Evolutionary conservation across 2,797 vertebrate species (phyloP).

Genomic region (Chromis chromis): DNA sequence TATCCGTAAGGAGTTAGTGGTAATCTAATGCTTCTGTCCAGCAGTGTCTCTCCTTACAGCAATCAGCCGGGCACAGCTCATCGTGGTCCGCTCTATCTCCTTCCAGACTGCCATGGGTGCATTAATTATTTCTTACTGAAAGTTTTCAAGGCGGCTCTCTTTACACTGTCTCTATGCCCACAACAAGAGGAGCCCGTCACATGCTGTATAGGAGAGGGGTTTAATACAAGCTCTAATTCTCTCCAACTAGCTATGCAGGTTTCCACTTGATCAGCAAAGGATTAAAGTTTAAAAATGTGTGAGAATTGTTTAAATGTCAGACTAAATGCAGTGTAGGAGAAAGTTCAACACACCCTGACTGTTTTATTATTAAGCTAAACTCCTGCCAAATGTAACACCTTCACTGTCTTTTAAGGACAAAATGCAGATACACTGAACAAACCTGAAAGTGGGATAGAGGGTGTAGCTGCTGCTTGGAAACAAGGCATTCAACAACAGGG

Average conservation of each 20-base stretch:
- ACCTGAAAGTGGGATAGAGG: neutral
- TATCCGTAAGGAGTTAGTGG: constrained; percentile 15
- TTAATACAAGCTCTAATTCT: neutral
- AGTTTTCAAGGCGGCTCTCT: constrained; percentile 42
- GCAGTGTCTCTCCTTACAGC: constrained; percentile 71
- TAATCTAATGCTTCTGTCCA: constrained; percentile 60
- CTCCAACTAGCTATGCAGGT: neutral
- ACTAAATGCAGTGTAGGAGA: neutral
- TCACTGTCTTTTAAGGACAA: neutral
- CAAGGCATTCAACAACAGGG: constrained; percentile 46
- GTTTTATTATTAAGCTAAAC: neutral
- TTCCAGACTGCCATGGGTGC: constrained; percentile 49
- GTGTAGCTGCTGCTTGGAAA: constrained; percentile 56
- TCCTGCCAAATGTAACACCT: constrained; percentile 4
- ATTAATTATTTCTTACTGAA: constrained; percentile 75
- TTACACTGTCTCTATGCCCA: constrained; percentile 22
- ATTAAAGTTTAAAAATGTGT: neutral
- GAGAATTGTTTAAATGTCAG: neutral
- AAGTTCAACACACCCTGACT: neutral
- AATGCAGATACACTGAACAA: constrained; percentile 10
- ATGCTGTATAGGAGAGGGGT: neutral
- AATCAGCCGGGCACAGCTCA: constrained; percentile 40
- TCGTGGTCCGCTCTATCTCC: constrained; percentile 51
- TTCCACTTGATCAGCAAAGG: neutral
- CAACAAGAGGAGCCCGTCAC: neutral